These are phyloP conservation scores for Melanotus villosus DNA, from an alignment of 2,888 invertebrate species.

Conservation along the genomic window DNA sequence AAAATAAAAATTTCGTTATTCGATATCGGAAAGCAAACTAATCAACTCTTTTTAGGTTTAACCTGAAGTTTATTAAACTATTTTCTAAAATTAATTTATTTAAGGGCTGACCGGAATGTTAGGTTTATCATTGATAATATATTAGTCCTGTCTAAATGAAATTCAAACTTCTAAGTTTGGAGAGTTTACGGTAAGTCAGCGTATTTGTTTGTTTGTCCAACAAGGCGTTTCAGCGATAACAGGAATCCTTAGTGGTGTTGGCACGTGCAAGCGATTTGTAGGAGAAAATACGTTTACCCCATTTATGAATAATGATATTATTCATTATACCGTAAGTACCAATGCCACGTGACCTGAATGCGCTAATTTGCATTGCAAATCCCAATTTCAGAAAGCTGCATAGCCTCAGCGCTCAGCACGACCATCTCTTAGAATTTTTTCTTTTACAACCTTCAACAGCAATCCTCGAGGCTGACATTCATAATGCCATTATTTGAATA, in stretches of 20 bases:
- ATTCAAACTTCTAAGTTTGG: too few species aligned
- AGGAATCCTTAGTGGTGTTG: slow-evolving; percentile 26
- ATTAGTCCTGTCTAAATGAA: too few species aligned
- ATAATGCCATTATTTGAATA: not conserved
- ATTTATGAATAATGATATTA: slow-evolving; percentile 41
- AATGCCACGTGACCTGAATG: slow-evolving; percentile 41
- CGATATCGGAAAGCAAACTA: too few species aligned
- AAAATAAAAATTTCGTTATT: too few species aligned
- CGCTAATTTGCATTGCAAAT: slow-evolving; percentile 43
- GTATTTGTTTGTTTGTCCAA: not conserved
- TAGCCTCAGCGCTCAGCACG: not conserved
- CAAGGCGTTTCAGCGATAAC: slow-evolving; percentile 22
- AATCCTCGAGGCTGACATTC: not conserved
- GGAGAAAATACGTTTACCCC: slow-evolving; percentile 41
- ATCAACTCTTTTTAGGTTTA: too few species aligned
- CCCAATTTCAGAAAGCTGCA: slow-evolving; percentile 18
- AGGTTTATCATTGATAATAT: too few species aligned
- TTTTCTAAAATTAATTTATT: too few species aligned
- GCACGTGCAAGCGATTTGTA: slow-evolving; percentile 43
- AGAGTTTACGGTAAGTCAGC: too few species aligned
- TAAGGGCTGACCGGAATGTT: too few species aligned
- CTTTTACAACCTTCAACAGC: too few species aligned
- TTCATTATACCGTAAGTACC: slow-evolving; percentile 39
- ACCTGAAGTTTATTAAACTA: too few species aligned
- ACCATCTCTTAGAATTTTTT: not conserved